Percentiles rank a stretch among this genome's conserved stretches.
phyloP scores from a whole-genome alignment of 2,888 invertebrate genomes.

The Caradrina clavipalpis region DNA sequence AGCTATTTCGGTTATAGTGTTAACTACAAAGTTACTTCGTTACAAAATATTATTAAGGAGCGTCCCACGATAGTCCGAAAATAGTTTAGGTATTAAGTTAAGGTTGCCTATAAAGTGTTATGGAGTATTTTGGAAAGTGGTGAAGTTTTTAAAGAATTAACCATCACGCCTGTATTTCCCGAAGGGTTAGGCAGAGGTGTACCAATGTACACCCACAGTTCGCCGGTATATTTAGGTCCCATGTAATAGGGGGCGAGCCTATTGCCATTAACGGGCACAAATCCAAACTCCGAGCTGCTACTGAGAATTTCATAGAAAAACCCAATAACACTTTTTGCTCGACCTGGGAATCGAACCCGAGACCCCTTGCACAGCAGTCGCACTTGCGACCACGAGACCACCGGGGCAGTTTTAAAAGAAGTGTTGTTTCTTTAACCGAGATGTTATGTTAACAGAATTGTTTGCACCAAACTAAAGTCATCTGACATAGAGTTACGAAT shows the following conservation, averaged over 20 bases:
- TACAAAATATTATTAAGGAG: slow-evolving; percentile 19
- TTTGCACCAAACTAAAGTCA: background rate
- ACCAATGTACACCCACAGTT: no score
- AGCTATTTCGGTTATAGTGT: slow-evolving; percentile 12
- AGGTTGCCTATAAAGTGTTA: slow-evolving; percentile 17
- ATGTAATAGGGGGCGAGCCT: no score
- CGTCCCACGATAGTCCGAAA: slow-evolving; percentile 5
- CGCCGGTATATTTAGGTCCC: no score
- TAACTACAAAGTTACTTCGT: slow-evolving; percentile 36
- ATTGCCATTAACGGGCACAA: no score
- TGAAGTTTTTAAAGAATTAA: slow-evolving; percentile 19
- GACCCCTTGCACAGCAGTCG: no score
- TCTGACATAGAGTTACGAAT: slow-evolving; percentile 11
- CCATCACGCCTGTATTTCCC: no score
- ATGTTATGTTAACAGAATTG: slow-evolving; percentile 3
- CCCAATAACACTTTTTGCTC: no score
- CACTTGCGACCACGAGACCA: no score
- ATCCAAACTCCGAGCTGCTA: no score
- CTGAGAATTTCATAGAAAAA: no score
- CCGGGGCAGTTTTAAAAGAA: slow-evolving; percentile 16
- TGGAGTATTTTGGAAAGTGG: slow-evolving; percentile 18
- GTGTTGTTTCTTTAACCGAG: slow-evolving; percentile 16
- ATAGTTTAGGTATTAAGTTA: slow-evolving; percentile 28
- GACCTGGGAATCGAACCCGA: no score
- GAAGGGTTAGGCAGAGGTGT: no score